phyloP scores from a whole-genome alignment of 2,888 invertebrate species.

The Drosophila dives region DNA sequence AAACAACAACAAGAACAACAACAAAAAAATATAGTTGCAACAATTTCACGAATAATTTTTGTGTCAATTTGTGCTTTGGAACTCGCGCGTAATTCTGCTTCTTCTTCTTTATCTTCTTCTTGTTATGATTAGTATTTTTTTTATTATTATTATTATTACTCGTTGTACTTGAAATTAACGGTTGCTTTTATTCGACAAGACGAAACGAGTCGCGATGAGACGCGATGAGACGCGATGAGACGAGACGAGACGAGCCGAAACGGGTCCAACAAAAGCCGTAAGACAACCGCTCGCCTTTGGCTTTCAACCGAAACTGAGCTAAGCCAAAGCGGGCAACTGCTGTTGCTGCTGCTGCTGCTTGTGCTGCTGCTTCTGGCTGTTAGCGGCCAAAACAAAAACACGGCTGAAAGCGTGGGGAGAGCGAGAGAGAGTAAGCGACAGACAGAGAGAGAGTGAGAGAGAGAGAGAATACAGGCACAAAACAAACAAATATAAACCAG shows the following conservation, averaged over 20 bases:
- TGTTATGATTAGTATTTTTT: neutral
- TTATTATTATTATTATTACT: neutral
- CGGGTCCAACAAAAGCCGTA: constrained; percentile 60
- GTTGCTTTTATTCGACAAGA: constrained; percentile 9
- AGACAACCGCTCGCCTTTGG: constrained; percentile 78
- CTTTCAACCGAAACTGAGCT: constrained; percentile 81
- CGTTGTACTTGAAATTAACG: constrained; percentile 13
- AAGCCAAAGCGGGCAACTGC: constrained; percentile 37
- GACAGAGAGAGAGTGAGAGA: neutral
- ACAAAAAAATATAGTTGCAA: constrained; percentile 25
- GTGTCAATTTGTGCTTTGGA: constrained; percentile 15
- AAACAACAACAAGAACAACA: constrained; percentile 30
- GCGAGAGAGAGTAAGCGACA: neutral
- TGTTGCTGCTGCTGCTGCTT: constrained; percentile 34
- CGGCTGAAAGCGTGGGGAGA: constrained; percentile 36
- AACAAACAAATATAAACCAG: constrained; percentile 48
- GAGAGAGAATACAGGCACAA: constrained; percentile 18
- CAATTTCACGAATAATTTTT: constrained; percentile 15
- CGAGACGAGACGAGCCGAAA: constrained; percentile 25
- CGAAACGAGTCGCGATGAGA: constrained; percentile 11
- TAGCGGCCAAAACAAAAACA: constrained; percentile 38
- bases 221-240: constrained; percentile 11
- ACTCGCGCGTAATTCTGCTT: constrained; percentile 18
- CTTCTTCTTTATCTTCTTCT: neutral
- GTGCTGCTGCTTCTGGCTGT: constrained; percentile 30